These are phyloP conservation scores for Mycalesis mineus DNA, from an alignment of 2,888 invertebrate species.

Conservation along the genomic window DNA sequence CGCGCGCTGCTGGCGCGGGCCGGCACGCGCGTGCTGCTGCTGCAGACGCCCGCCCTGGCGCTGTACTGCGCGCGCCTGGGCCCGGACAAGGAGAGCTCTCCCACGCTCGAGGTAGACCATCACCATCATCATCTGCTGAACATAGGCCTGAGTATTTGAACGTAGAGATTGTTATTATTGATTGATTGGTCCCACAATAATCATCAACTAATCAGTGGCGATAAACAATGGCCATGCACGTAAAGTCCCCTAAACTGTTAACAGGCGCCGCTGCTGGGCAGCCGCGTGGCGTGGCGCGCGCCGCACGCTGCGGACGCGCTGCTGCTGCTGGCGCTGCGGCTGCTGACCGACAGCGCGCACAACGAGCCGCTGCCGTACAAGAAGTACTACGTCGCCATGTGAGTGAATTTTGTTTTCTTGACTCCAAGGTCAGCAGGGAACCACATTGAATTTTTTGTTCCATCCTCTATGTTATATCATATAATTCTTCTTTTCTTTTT, in stretches of 20 bases:
- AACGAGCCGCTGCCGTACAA: constrained; percentile 38
- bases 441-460: no score
- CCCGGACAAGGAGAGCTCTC: neutral
- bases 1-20: constrained; percentile 30
- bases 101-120: neutral
- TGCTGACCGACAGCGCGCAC: constrained; percentile 37
- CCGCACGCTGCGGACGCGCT: constrained; percentile 52
- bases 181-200: no score
- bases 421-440: no score
- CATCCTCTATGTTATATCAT: no score
- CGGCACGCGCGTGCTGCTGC: constrained; percentile 44
- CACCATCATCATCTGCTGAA: no score
- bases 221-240: no score
- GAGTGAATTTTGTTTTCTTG: constrained; percentile 38
- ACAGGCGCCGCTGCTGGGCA: constrained; percentile 42
- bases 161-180: no score
- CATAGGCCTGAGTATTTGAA: no score
- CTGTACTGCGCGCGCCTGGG: constrained; percentile 14
- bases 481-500: no score
- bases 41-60: constrained; percentile 54
- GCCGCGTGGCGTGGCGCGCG: constrained; percentile 40
- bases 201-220: no score
- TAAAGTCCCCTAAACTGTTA: no score
- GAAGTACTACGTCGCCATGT: constrained; percentile 58
- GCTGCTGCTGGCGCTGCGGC: constrained; percentile 49